Evolutionary conservation across 2,113 vertebrate species (phyloP).

Genomic region (Hemichromis elongatus): DNA sequence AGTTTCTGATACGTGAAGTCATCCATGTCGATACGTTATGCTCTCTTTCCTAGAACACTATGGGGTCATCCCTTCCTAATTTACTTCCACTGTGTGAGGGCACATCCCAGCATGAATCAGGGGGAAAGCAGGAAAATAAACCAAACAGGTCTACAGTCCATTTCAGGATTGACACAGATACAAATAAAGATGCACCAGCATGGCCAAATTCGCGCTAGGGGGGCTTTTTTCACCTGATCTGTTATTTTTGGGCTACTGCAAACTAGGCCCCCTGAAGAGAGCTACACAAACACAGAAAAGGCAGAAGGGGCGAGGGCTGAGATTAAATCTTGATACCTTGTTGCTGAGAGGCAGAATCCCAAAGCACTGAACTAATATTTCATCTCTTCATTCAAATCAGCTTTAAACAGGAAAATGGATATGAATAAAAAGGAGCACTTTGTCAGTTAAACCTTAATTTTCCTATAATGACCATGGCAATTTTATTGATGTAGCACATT

Average conservation of each 20-base stretch:
- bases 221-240: neutral
- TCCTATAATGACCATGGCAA: neutral
- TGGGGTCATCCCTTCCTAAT: neutral
- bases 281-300: neutral
- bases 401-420: neutral
- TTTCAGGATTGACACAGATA: neutral
- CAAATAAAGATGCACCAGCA: neutral
- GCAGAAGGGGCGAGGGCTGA: neutral
- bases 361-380: neutral
- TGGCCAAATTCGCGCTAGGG: neutral
- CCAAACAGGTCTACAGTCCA: neutral
- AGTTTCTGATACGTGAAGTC: neutral
- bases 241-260: neutral
- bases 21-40: neutral
- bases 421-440: neutral
- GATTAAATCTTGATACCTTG: neutral
- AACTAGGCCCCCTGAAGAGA: neutral
- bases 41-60: neutral
- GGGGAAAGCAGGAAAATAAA: neutral
- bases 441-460: neutral
- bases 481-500: neutral
- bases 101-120: neutral
- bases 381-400: neutral
- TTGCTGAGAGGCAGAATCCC: neutral
- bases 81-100: neutral